phyloP scores from a whole-genome alignment of 1,140 invertebrate genomes.

The Megalonaias nervosa region DNA sequence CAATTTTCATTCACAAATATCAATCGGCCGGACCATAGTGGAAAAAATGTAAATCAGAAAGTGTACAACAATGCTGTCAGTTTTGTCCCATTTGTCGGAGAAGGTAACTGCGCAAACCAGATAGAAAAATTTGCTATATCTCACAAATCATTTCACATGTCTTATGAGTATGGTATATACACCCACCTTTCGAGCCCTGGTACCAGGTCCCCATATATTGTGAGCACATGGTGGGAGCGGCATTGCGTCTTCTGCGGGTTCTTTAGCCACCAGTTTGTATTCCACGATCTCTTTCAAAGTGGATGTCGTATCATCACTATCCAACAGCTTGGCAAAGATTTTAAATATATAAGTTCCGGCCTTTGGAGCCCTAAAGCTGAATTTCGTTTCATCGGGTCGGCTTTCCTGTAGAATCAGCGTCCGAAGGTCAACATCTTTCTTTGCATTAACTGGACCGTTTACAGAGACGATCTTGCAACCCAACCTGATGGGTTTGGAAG shows the following conservation, averaged over 20 bases:
- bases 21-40: no score
- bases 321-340: conserved; percentile 66
- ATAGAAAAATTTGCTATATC: no score
- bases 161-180: not conserved
- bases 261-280: conserved; percentile 67
- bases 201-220: conserved; percentile 69
- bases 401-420: conserved; percentile 66
- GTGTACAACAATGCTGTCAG: no score
- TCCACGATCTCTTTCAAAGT: conserved; percentile 66
- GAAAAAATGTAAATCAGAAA: no score
- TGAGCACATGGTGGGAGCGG: conserved; percentile 66
- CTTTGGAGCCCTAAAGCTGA: conserved; percentile 65
- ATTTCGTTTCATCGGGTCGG: conserved; percentile 59
- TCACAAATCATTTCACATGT: not conserved
- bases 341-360: conserved; percentile 68
- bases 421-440: conserved; percentile 63
- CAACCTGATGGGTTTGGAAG: conserved; percentile 30
- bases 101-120: no score
- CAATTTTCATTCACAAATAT: no score
- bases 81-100: no score
- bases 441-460: conserved; percentile 44
- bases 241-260: conserved; percentile 51
- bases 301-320: conserved; percentile 54
- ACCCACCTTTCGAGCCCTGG: conserved; percentile 27
- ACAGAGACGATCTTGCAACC: conserved; percentile 44